Evolutionary conservation across 2,113 vertebrate genomes (phyloP), one percentile per base, ranked within the genome.

Genomic region (Cyprinodon tularosa): DNA sequence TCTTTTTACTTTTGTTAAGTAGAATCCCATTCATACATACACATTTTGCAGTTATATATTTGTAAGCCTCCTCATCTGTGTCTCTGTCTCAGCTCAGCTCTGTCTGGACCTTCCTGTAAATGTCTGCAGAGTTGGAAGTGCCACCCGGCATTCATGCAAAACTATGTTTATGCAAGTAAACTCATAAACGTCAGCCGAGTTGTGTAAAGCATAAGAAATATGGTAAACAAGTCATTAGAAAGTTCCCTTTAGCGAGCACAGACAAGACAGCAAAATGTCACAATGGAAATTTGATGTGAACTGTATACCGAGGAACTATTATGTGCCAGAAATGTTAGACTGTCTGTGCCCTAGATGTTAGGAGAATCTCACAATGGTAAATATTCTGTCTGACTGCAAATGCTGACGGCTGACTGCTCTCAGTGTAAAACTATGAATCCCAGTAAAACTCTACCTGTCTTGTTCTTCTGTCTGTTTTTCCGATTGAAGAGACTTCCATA

Each of bases 401-500:
- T 3, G 76, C 64, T 77, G 84, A 75, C 20, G 15, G 73, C 68
- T 82, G 67, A 65, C 80, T 83, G 69, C 84, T 75, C 53, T 83
- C 72, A 17, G 47, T 37, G 37, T 62, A 74, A 68, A 72, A 71
- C 72, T 76, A 36, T 82, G 70, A 89, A 79, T 67, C 62, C 83
- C 29, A 84, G 80, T 88, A 86, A 92, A 93, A 84, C 84, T 87
- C 68, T 84, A n/a, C 80, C 74, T 86, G 81, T 88, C 66, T 57
- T 92, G 22, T 86, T 88, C 68, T 92, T 92, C 87, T 94, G 90
- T 92, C 91, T 93, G 86, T 83, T 80, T 87, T 87, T 86, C 73
- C 82, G 72, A 82, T 72, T 86, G 72, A 92, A 94, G 93, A 91
- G 94, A 86, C 86, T 91, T 82, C 94, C 93, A 77, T 94, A 94